Percentiles rank a stretch among this genome's conserved stretches.
Conservation (phyloP, 35 echinoderm and acorn worm species). For the Acanthaster planci region DNA sequence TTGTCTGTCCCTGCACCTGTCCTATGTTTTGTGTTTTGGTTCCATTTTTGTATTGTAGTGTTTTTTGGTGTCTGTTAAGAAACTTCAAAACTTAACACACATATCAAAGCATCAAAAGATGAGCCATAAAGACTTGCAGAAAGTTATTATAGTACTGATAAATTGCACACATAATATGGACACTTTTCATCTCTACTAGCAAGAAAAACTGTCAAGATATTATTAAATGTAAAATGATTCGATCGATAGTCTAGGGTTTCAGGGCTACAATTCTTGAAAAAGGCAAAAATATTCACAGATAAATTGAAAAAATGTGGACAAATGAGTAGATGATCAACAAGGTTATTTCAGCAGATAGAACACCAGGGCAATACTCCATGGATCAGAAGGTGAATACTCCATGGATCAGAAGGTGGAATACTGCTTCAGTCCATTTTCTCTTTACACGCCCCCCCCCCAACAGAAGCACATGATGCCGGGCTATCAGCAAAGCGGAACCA, state of each 20-base stretch:
- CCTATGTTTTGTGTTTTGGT: too few species aligned
- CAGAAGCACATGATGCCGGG: slow-evolving; percentile 72
- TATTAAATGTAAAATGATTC: too few species aligned
- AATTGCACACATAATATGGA: not conserved
- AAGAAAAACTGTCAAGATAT: not conserved
- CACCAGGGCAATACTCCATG: too few species aligned
- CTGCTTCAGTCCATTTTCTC: not conserved
- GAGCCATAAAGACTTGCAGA: not conserved
- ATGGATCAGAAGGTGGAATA: too few species aligned
- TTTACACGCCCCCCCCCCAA: not conserved
- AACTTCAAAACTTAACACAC: too few species aligned
- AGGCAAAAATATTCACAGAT: too few species aligned
- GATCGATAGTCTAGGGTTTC: too few species aligned
- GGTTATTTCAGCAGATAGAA: not conserved
- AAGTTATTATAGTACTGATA: not conserved
- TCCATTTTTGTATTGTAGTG: too few species aligned
- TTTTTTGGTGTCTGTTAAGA: too few species aligned
- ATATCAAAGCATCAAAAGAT: not conserved
- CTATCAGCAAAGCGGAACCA: slow-evolving; percentile 57
- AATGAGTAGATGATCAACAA: not conserved
- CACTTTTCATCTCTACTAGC: not conserved
- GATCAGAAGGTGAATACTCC: too few species aligned
- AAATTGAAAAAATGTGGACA: not conserved
- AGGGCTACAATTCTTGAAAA: too few species aligned
- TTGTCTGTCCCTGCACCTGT: too few species aligned